These are phyloP conservation scores for Ectropis crepuscularia DNA, from an alignment of 2,888 invertebrate genomes.

Conservation along the genomic window DNA sequence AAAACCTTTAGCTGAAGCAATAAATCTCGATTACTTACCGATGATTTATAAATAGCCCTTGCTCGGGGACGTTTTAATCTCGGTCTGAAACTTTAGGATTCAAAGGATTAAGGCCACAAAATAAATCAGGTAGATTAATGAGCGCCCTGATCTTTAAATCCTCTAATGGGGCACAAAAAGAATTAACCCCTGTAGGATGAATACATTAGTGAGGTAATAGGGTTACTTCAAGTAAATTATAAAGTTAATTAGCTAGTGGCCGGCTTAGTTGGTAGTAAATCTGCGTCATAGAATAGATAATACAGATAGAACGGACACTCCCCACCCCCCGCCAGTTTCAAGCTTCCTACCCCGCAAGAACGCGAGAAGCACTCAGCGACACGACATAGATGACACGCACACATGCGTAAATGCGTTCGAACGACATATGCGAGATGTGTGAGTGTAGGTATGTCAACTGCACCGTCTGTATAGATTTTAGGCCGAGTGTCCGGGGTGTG, in stretches of 20 bases:
- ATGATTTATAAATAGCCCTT: constrained; percentile 31
- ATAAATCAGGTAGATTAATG: constrained; percentile 37
- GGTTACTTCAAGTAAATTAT: neutral
- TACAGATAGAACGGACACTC: no score
- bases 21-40: constrained; percentile 19
- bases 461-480: no score
- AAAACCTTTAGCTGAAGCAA: neutral
- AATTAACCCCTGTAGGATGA: constrained; percentile 12
- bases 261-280: neutral
- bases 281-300: no score
- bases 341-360: no score
- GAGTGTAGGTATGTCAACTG: no score
- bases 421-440: no score
- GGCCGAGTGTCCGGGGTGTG: no score
- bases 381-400: no score
- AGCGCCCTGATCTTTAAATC: constrained; percentile 30
- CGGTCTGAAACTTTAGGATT: constrained; percentile 33
- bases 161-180: constrained; percentile 29
- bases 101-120: constrained; percentile 29
- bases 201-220: constrained; percentile 7
- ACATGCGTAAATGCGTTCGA: no score
- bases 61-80: constrained; percentile 29
- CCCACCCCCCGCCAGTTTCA: no score
- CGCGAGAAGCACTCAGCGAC: no score
- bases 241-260: neutral